Evolutionary conservation across 2,888 invertebrate species (phyloP).

Genomic region (Balanococcus diminutus): DNA sequence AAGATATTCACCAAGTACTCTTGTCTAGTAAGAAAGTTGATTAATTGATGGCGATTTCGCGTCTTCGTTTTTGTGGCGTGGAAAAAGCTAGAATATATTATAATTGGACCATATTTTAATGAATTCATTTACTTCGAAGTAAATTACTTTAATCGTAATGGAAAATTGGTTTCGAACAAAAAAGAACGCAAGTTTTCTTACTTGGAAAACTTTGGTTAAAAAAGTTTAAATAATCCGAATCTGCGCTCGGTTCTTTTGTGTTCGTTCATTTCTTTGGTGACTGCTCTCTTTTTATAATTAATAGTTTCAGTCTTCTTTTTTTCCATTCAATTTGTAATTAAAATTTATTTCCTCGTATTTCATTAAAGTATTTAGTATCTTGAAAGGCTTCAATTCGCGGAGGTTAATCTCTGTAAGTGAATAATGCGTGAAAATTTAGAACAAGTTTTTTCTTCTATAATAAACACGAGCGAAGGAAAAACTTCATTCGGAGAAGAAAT

Average conservation of each 20-base stretch:
- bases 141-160: conserved; percentile 17
- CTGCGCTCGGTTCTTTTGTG: background rate
- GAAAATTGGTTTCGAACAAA: conserved; percentile 18
- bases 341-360: conserved; percentile 24
- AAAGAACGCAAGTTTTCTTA: background rate
- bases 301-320: conserved; percentile 4
- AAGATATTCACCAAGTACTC: no score
- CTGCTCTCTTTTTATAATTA: conserved; percentile 29
- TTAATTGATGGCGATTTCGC: background rate
- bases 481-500: background rate
- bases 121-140: conserved; percentile 21
- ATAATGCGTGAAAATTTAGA: background rate
- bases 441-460: background rate
- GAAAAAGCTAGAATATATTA: background rate
- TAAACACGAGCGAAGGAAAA: background rate
- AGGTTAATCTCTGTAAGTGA: background rate
- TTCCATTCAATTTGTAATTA: background rate
- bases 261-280: background rate
- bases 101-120: conserved; percentile 8
- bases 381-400: background rate
- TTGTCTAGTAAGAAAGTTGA: background rate
- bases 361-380: conserved; percentile 14
- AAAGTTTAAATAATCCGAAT: conserved; percentile 32
- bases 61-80: no score
- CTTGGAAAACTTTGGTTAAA: background rate